Evolutionary conservation across 1,140 invertebrate genomes (phyloP), one percentile per base, ranked within the genome.

Genomic region (Pteromalus puparum): DNA sequence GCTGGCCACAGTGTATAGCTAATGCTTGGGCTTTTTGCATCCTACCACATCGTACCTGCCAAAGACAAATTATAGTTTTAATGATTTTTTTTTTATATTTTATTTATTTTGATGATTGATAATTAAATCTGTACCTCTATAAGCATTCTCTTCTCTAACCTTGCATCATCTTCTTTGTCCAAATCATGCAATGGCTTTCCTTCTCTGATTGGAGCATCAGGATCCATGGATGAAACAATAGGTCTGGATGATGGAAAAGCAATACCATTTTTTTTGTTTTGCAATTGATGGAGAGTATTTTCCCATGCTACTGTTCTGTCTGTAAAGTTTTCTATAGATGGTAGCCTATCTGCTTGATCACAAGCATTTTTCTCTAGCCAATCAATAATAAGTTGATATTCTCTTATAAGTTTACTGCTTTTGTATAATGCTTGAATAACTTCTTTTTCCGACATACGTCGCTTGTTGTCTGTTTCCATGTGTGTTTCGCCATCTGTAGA

Each of bases 161-260:
- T 94, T 82, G 94, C 93, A 89, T 99, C 98, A 94, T 99, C 98
- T 91, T 98, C 97, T 89, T 94, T 94, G 91, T 99, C 98, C 76
- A 99, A 93, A 89, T 98, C 96, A 93, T 99, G 98, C 24, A 99
- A 92, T 30, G 95, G 95, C 90, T 95, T 96, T 26, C 95, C 95
- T 89, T 98, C 95, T 83, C 97, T 94, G 28, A 95, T 93, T 0
- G 97, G 96, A 48, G 98, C 98, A 95, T 99, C 98, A n/a, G 98
- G 98, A 93, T 99, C 98, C 87, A 99, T 92, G 87, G 95, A 95
- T 18, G 95, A 95, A 0, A 98, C 95, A 76, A 97, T 93, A 81
- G 94, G 93, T 73, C 94, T 92, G 1, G 93, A 92, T 42, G 94
- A 94, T 18, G 89, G 84, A 89, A 96, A 96, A 0, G 94, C 93